Base-by-base conservation (phyloP, 2,888 invertebrate genomes). In the Eupithecia subfuscata region DNA sequence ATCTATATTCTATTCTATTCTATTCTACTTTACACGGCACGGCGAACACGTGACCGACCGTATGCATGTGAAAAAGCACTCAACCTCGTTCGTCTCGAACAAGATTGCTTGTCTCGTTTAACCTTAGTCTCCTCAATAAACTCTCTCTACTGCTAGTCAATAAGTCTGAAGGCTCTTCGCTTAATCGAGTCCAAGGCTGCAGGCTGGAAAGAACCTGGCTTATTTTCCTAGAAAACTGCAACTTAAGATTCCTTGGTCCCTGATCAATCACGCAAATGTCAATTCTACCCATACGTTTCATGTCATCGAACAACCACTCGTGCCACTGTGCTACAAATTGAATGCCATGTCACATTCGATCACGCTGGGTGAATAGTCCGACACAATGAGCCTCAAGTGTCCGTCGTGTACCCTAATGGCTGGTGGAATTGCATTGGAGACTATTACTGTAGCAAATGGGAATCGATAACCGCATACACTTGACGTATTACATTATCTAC, bases 361-460 rank as follows among this genome's bases (percentile, higher is more conserved):
- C 37, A n/a, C 9, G 34, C 37, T 65, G 37, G 37, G 14, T 65
- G 18, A 64, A 64, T 37, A 16, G 34, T 65, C 65, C 65, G 1
- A 37, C 12, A 37, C 65, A 40, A 67, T 40, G n/a, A 18, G 40
- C n/a, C 40, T 25, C 34, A 37, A n/a, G 37, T 40, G n/a, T 8
- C 65, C n/a, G 9, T 67, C 40, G n/a, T n/a, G 22, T 40, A 11
- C 11, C 37, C 12, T n/a, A 40, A 40, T 65, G 34, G 65, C 37
- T n/a, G 18, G n/a, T 37, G 65, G 8, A 67, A 67, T 67, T 37
- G 65, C 22, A n/a, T 67, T 40, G 65, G 37, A 37, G 34, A 37
- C 65, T 22, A 67, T 40, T 67, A 67, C n/a, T 37, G 65, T 18
- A 18, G 18, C 65, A 65, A 65, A 65, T 65, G 65, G 65, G 65